Base-by-base conservation (phyloP, 2,888 invertebrate species). In the Protophormia terraenovae region DNA sequence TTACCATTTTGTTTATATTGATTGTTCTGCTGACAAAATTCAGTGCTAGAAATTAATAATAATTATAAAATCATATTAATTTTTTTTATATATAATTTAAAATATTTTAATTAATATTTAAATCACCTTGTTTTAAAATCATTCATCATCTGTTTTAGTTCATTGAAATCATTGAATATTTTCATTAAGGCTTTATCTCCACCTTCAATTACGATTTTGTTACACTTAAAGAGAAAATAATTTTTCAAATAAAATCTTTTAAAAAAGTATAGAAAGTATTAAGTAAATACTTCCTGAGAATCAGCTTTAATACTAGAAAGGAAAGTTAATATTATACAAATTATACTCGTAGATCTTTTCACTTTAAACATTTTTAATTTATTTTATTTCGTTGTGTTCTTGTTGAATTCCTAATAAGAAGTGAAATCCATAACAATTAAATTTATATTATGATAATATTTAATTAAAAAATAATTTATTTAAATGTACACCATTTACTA, bases 121-220 rank as follows among this genome's bases (percentile, higher is more conserved):
- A n/a, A 55, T 27, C 45, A 66, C 66, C 24, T 66, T 45, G 45
- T 8, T 27, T 45, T 66, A 24, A 66, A 4, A 12, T 66, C 66
- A 4, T 45, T 27, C 0, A 66, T 24, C 4, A 14, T 66, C 10
- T 10, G 12, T n/a, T 66, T 41, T 0, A 66, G 24, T 12, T 66
- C 66, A 14, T 66, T n/a, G 27, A 66, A 45, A 29, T 66, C 45
- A 4, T n/a, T 41, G 38, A 66, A 66, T 27, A 66, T 7, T 45
- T 45, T 66, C 1, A 29, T 27, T 5, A 66, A n/a, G 3, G 41
- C 16, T 4, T 10, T 14, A 10, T 41, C 45, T 4, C 27, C 45
- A 0, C 66, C 66, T 16, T 66, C 66, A 66, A 66, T 29, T 16
- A 66, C 10, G n/a, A 66, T 27, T 45, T 66, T 66, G 8, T 45